phyloP scores from a whole-genome alignment of 2,113 vertebrate species.

The Lophochroa leadbeateri region DNA sequence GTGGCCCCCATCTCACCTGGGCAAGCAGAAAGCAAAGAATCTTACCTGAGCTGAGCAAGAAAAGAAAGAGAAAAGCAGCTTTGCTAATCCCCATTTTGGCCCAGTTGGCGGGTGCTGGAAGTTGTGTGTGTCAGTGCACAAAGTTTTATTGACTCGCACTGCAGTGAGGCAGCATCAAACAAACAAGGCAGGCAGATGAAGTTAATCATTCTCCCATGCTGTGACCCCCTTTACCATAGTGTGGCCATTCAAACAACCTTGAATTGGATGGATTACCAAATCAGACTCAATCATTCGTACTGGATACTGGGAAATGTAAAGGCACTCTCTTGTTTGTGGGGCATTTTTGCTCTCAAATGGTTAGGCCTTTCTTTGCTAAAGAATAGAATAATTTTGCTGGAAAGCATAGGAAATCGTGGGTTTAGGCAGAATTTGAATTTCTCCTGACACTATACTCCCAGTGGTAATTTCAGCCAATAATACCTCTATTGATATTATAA shows the following conservation, averaged over 20 bases:
- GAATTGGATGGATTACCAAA: slow-evolving; percentile 67
- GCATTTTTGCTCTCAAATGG: neutral
- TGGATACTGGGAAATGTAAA: slow-evolving; percentile 31
- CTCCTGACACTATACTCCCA: neutral
- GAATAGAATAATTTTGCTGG: neutral
- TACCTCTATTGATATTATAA: neutral
- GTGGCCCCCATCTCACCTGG: neutral
- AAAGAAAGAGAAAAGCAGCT: slow-evolving; percentile 64
- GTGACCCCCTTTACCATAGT: neutral
- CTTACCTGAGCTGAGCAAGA: slow-evolving; percentile 77
- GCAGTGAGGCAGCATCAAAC: slow-evolving; percentile 47
- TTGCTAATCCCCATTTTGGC: slow-evolving; percentile 68
- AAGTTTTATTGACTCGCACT: slow-evolving; percentile 58
- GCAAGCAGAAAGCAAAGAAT: neutral
- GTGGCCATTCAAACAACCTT: slow-evolving; percentile 69
- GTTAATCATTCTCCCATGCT: slow-evolving; percentile 76
- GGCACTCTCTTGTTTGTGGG: neutral
- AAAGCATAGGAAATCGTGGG: neutral
- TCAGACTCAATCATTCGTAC: neutral
- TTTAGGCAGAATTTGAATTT: neutral
- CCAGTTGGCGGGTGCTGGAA: neutral
- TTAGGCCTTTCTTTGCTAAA: neutral
- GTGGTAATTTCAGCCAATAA: neutral
- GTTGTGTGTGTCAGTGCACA: neutral
- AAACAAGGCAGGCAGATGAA: slow-evolving; percentile 30